Conservation (phyloP, 2,888 invertebrate species). For the Meandrusa payeni region DNA sequence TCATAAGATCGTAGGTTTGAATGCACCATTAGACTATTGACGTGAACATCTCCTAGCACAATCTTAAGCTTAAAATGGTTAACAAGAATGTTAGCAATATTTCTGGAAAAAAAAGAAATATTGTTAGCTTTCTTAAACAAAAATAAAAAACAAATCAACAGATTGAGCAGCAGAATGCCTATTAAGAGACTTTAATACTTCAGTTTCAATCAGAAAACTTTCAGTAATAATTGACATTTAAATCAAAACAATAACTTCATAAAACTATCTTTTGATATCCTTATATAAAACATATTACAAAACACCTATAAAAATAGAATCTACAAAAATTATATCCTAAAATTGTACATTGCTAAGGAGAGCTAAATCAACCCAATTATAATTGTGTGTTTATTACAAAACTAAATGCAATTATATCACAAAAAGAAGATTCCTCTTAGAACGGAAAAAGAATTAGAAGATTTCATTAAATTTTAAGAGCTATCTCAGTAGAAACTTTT, state of each 20-base stretch:
- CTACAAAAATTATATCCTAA: conserved; percentile 76
- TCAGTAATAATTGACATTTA: conserved; percentile 71
- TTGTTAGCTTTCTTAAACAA: too few relatives aligned
- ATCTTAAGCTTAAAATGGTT: too few relatives aligned
- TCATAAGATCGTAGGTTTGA: too few relatives aligned
- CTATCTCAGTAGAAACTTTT: conserved; percentile 63
- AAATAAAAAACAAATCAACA: too few relatives aligned
- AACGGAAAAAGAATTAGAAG: conserved; percentile 38
- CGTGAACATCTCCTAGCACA: too few relatives aligned
- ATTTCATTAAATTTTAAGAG: conserved; percentile 67
- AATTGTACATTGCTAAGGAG: conserved; percentile 77
- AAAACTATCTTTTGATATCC: conserved; percentile 55
- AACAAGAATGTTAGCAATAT: too few relatives aligned
- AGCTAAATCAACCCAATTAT: conserved; percentile 63
- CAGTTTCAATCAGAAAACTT: too few relatives aligned
- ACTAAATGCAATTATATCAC: conserved; percentile 62
- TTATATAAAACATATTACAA: conserved; percentile 74
- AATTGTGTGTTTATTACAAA: conserved; percentile 51
- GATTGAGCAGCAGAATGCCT: too few relatives aligned
- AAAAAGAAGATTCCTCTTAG: conserved; percentile 36
- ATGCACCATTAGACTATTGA: too few relatives aligned
- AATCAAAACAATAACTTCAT: conserved; percentile 66
- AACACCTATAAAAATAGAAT: conserved; percentile 70
- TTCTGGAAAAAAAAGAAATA: too few relatives aligned
- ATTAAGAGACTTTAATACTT: too few relatives aligned